Percentiles rank a stretch among this genome's conserved stretches.
Conservation (phyloP, 2,888 invertebrate species). For the Thereva nobilitata region DNA sequence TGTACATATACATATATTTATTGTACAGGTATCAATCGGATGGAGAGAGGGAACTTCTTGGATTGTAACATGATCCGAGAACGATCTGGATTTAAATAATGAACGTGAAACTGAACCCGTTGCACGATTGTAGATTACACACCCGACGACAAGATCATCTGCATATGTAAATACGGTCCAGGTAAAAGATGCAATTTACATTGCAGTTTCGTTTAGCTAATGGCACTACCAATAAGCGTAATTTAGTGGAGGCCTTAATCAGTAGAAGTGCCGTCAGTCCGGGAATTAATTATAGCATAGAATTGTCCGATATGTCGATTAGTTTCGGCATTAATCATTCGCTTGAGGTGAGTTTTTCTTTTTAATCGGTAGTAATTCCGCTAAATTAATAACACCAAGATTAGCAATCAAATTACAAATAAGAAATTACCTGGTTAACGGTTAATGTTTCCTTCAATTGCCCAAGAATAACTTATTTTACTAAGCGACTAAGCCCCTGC, state of each 20-base stretch:
- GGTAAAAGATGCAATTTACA: constrained; percentile 20
- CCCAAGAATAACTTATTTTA: no score
- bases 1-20: no score
- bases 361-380: no score
- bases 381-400: no score
- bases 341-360: no score
- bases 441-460: no score
- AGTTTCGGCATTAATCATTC: constrained; percentile 4
- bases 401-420: no score
- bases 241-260: constrained; percentile 5
- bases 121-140: constrained; percentile 32
- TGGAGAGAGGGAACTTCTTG: constrained; percentile 11
- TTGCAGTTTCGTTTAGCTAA: constrained; percentile 2
- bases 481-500: no score
- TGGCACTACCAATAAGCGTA: constrained; percentile 1
- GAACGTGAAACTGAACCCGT: constrained; percentile 12
- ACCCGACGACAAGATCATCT: constrained; percentile 35
- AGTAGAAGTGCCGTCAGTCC: background rate
- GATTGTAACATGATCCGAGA: background rate
- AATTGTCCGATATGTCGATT: background rate
- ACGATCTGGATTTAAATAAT: constrained; percentile 23
- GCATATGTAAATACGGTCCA: constrained; percentile 10
- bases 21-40: background rate
- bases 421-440: no score
- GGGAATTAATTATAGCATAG: constrained; percentile 22